Percentiles rank a stretch among this genome's conserved stretches.
These are phyloP conservation scores for Microvelia longipes DNA, from an alignment of 1,140 invertebrate genomes.

Conservation along the genomic window DNA sequence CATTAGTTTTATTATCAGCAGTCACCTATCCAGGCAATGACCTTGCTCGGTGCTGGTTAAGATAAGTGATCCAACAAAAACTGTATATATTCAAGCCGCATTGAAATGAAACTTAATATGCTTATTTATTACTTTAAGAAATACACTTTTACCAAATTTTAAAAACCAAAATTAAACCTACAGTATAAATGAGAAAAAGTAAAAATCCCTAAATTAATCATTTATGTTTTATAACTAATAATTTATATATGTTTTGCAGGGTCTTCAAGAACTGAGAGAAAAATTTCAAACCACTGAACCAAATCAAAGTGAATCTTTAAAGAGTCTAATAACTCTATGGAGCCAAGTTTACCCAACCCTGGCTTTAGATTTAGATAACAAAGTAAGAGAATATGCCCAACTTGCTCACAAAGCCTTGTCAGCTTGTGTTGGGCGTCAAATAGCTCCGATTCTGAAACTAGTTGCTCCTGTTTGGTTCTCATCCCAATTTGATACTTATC, in stretches of 20 bases:
- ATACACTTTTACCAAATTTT: too few relatives aligned
- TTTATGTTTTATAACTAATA: too few relatives aligned
- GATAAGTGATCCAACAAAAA: too few relatives aligned
- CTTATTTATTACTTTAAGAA: too few relatives aligned
- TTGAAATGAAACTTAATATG: too few relatives aligned
- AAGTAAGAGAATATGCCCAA: slow-evolving; percentile 58
- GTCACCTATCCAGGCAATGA: too few relatives aligned
- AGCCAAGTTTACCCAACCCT: slow-evolving; percentile 55
- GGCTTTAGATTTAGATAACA: slow-evolving; percentile 56
- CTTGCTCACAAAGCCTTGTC: slow-evolving; percentile 50
- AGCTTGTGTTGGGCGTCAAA: slow-evolving; percentile 44
- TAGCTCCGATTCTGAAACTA: slow-evolving; percentile 61
- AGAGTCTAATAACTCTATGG: slow-evolving; percentile 58
- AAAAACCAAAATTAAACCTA: too few relatives aligned
- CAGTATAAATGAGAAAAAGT: too few relatives aligned
- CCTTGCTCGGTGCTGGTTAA: too few relatives aligned
- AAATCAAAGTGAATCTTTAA: slow-evolving; percentile 36
- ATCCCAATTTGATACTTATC: slow-evolving; percentile 63
- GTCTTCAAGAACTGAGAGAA: slow-evolving; percentile 11
- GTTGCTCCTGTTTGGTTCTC: slow-evolving; percentile 59
- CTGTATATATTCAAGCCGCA: too few relatives aligned
- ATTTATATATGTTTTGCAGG: slow-evolving; percentile 10
- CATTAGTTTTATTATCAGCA: too few relatives aligned
- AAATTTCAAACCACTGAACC: not conserved
- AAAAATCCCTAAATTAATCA: too few relatives aligned